phyloP scores from a whole-genome alignment of 1,140 invertebrate species.

The Drosophila equinoxialis region DNA sequence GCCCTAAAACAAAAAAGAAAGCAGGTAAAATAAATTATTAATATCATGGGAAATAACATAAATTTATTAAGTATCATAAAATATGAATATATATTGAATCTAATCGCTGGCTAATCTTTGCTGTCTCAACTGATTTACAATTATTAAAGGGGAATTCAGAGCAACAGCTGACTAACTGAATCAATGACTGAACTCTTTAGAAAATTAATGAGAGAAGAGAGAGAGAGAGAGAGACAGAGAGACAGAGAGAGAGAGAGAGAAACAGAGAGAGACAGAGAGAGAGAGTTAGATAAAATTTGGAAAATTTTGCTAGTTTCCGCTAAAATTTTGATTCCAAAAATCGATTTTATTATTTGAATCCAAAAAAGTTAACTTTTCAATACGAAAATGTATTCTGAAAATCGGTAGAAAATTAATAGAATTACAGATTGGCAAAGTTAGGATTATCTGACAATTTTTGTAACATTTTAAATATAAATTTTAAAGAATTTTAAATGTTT shows the following conservation, averaged over 20 bases:
- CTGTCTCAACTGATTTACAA: conserved; percentile 48
- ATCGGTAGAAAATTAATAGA: no score
- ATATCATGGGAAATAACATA: not conserved
- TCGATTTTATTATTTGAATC: no score
- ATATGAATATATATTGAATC: conserved; percentile 18
- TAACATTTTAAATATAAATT: no score
- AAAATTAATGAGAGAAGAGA: not conserved
- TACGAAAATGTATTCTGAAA: no score
- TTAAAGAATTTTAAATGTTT: no score
- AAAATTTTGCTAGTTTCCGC: not conserved
- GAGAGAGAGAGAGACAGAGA: not conserved
- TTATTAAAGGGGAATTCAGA: conserved; percentile 14
- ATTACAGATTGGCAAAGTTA: no score
- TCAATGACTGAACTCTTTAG: not conserved
- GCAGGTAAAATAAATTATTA: conserved; percentile 8
- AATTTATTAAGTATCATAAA: conserved; percentile 8
- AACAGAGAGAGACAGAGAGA: not conserved
- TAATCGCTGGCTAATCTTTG: conserved; percentile 47
- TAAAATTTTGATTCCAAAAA: no score
- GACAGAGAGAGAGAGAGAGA: not conserved
- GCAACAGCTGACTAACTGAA: conserved; percentile 23
- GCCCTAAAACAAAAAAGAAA: conserved; percentile 50
- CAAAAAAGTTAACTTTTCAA: no score
- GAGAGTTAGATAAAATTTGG: not conserved
- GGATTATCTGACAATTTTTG: no score